A percentile compares a stretch with the other conserved stretches of the same genome.
phyloP scores from a whole-genome alignment of 2,888 invertebrate species.

The Microctonus brassicae region DNA sequence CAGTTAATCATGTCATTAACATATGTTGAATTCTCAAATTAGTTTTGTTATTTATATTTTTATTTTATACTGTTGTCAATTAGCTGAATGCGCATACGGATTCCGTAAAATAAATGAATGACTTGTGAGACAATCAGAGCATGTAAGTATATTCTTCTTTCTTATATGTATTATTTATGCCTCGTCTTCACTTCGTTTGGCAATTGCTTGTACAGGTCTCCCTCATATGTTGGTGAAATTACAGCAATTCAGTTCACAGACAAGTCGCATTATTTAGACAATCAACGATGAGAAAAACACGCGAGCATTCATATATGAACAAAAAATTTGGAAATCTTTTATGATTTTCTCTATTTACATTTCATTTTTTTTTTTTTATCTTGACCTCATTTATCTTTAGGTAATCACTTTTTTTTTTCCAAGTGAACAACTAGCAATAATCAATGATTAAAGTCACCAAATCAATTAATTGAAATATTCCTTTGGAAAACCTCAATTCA shows the following conservation, averaged over 20 bases:
- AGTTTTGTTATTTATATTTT: slow-evolving; percentile 21
- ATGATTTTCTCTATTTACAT: neutral
- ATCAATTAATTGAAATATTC: too few species aligned
- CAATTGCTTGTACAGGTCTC: neutral
- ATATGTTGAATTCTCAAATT: neutral
- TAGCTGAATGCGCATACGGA: slow-evolving; percentile 42
- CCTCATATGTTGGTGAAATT: slow-evolving; percentile 14
- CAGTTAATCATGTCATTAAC: neutral
- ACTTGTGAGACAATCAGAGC: slow-evolving; percentile 50
- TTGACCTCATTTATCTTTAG: slow-evolving; percentile 14
- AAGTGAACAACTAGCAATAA: slow-evolving; percentile 36
- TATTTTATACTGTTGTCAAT: slow-evolving; percentile 34
- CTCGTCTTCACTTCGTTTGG: neutral
- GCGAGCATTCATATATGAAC: neutral
- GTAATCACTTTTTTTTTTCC: neutral
- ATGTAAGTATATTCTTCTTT: slow-evolving; percentile 43
- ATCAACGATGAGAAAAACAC: slow-evolving; percentile 23
- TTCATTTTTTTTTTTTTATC: slow-evolving; percentile 18
- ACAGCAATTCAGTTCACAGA: slow-evolving; percentile 13
- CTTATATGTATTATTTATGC: neutral
- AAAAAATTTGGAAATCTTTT: slow-evolving; percentile 27
- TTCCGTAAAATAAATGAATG: slow-evolving; percentile 45
- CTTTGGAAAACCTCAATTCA: too few species aligned
- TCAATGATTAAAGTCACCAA: slow-evolving; percentile 29
- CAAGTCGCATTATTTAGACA: slow-evolving; percentile 17